A percentile compares a stretch with the other conserved stretches of the same genome.
phyloP scores from a whole-genome alignment of 2,113 vertebrate species.

The Bambusicola thoracicus region DNA sequence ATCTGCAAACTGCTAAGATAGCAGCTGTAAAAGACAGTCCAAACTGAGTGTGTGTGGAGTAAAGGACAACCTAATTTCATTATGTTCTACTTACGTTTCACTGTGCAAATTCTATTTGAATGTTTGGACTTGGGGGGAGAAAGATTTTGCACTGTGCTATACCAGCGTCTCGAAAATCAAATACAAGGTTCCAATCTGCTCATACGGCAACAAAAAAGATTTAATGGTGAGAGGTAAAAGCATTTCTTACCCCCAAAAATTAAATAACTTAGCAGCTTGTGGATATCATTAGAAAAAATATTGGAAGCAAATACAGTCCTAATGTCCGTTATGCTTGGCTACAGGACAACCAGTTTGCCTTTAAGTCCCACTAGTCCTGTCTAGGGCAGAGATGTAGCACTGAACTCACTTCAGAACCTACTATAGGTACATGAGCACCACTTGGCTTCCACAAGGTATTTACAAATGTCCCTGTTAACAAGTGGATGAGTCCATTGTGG shows the following conservation, averaged over 20 bases:
- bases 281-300: background rate
- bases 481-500: constrained; percentile 88
- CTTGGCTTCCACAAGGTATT: constrained; percentile 60
- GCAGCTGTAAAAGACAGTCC: constrained; percentile 52
- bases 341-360: background rate
- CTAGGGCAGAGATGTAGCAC: constrained; percentile 8
- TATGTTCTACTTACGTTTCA: background rate
- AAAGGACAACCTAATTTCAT: background rate
- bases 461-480: constrained; percentile 82
- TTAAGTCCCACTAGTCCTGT: background rate
- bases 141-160: background rate
- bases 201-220: constrained; percentile 1
- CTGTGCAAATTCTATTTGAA: background rate
- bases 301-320: background rate
- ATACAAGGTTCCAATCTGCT: constrained; percentile 2
- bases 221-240: background rate
- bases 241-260: too few relatives aligned
- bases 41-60: background rate
- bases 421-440: constrained; percentile 24
- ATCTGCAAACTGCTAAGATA: constrained; percentile 23
- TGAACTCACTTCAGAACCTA: constrained; percentile 24
- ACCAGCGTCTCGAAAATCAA: background rate
- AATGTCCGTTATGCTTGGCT: background rate
- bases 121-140: background rate
- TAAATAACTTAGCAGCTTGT: background rate